Percentiles rank a stretch among this genome's conserved stretches.
phyloP scores from a whole-genome alignment of 1,140 invertebrate species.

The Gryon sp. region DNA sequence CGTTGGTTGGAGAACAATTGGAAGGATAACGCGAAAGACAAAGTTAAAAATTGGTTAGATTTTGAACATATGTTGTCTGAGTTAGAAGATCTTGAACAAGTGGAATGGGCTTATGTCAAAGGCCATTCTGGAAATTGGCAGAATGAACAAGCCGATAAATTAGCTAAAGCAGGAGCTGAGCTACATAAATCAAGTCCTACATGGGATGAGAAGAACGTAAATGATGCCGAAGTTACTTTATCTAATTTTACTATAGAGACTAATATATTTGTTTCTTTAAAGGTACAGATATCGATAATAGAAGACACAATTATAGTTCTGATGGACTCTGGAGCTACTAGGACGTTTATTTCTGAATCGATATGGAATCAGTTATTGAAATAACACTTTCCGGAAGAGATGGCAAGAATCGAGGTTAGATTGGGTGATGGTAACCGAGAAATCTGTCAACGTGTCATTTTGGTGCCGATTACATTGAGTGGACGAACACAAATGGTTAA shows the following conservation, averaged over 20 bases:
- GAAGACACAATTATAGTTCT: background rate
- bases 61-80: background rate
- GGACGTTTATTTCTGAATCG: constrained; percentile 8
- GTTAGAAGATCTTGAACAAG: background rate
- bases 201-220: too few species aligned
- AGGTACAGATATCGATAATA: background rate
- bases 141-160: background rate
- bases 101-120: constrained; percentile 7
- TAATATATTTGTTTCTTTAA: background rate
- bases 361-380: background rate
- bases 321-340: constrained; percentile 12
- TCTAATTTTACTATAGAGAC: background rate
- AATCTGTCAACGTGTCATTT: background rate
- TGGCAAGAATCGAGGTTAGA: background rate
- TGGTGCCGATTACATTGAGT: background rate
- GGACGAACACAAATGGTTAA: background rate
- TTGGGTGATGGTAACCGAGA: background rate
- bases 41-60: background rate
- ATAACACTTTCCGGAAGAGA: background rate
- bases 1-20: constrained; percentile 2
- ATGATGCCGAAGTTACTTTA: too few species aligned
- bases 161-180: background rate
- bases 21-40: background rate
- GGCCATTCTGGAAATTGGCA: background rate
- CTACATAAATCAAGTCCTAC: too few species aligned